phyloP scores from a whole-genome alignment of 1,140 invertebrate genomes.

The Babylonia areolata region DNA sequence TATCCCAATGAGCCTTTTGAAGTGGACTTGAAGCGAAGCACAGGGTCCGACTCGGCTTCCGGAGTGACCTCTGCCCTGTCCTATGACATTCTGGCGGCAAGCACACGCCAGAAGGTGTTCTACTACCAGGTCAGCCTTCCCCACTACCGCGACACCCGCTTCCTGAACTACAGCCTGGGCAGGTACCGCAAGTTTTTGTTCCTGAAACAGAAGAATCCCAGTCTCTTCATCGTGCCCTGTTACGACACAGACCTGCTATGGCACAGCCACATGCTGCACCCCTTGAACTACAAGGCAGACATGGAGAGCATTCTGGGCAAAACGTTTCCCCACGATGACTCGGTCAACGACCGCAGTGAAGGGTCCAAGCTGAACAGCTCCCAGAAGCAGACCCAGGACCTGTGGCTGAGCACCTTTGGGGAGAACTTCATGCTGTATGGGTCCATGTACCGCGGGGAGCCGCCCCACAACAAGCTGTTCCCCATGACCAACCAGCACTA shows the following conservation, averaged over 20 bases:
- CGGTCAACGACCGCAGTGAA: conserved; percentile 75
- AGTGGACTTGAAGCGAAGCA: conserved; percentile 44
- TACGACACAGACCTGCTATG: conserved; percentile 79
- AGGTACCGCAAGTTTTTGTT: conserved; percentile 77
- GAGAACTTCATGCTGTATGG: conserved; percentile 67
- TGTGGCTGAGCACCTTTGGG: conserved; percentile 66
- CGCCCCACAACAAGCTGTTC: conserved; percentile 63
- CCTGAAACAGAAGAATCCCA: conserved; percentile 75
- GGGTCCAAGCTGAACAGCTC: conserved; percentile 72
- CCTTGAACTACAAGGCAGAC: conserved; percentile 72
- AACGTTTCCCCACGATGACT: conserved; percentile 76
- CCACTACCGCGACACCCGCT: conserved; percentile 75
- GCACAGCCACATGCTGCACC: conserved; percentile 78
- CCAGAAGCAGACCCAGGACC: conserved; percentile 56
- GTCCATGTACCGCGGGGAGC: conserved; percentile 73
- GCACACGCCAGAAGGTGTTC: conserved; percentile 73
- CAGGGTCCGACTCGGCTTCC: conserved; percentile 24
- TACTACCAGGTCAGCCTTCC: conserved; percentile 76
- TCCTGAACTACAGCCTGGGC: conserved; percentile 73
- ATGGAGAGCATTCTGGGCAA: conserved; percentile 74
- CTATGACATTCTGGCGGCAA: conserved; percentile 75
- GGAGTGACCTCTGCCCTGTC: conserved; percentile 47
- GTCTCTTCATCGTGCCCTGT: conserved; percentile 77
- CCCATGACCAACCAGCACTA: conserved; percentile 51
- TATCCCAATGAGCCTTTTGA: conserved; percentile 60